phyloP scores from a whole-genome alignment of 2,797 vertebrate genomes.

The Cetoscarus ocellatus region DNA sequence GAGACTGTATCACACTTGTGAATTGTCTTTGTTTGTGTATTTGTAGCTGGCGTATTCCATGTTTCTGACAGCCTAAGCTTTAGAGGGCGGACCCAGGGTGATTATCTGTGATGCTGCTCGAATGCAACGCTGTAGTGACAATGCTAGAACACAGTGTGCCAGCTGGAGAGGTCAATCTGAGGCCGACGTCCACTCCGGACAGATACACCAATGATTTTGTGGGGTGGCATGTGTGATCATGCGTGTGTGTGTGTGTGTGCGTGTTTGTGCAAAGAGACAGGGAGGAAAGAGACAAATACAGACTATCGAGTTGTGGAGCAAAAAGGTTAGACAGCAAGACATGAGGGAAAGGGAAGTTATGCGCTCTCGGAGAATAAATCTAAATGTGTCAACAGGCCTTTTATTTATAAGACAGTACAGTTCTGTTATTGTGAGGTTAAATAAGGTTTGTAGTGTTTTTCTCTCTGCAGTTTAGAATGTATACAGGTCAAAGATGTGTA shows the following conservation, averaged over 20 bases:
- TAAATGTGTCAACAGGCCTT: not conserved
- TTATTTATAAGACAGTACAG: constrained; percentile 5
- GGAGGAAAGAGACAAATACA: constrained; percentile 8
- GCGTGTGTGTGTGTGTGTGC: constrained; percentile 1
- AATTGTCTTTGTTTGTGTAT: constrained; percentile 4
- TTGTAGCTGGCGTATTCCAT: not conserved
- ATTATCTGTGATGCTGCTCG: constrained; percentile 64
- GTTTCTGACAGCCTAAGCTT: constrained; percentile 40
- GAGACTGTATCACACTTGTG: constrained; percentile 11
- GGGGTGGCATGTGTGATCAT: not conserved
- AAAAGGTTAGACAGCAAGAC: constrained; percentile 13
- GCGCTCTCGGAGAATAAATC: not conserved
- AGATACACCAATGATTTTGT: constrained; percentile 38
- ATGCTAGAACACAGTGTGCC: constrained; percentile 72
- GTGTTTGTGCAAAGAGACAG: constrained; percentile 3
- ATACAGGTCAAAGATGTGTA: no score
- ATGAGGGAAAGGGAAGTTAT: not conserved
- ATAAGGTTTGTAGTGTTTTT: not conserved
- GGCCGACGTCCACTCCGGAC: constrained; percentile 55
- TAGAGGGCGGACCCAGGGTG: constrained; percentile 55
- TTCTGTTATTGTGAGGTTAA: not conserved
- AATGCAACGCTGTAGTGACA: constrained; percentile 58
- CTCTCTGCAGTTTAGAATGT: no score
- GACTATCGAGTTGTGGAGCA: constrained; percentile 1
- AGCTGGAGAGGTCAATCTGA: constrained; percentile 73